Base-by-base conservation (phyloP, 2,113 vertebrate species). In the Narcine bancroftii region DNA sequence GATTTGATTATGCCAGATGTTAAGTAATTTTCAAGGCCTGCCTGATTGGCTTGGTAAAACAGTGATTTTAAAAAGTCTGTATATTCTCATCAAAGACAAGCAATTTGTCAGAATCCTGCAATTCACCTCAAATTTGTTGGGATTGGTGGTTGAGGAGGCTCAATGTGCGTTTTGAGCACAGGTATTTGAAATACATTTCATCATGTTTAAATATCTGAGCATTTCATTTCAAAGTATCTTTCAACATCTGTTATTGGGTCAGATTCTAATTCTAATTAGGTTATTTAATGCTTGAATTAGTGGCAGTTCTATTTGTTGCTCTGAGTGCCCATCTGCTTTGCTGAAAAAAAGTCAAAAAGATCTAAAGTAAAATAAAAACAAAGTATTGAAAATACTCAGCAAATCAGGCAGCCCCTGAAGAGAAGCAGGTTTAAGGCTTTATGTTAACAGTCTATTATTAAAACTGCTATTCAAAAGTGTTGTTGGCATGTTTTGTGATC, bases 1-100 rank as follows among this genome's bases (percentile, higher is more conserved):
- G 36, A 69, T 66, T 91, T 91, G 65, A 69, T 91, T 91, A 24
- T 91, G 11, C 89, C 89, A 91, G 89, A 69, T 91, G 89, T 66
- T 69, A 91, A 69, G 89, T 69, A 26, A 91, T 91, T 91, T 45
- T 45, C 65, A 69, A 4, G 24, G 65, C 24, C 9, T 17, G 39
- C 39, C 65, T 69, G 65, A 71, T 91, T 91, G 65, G 42, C 17
- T 65, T 91, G 89, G 36, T 66, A 24, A 60, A 85, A 60, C 65
- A 69, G 65, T 19, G 63, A 66, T 66, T 69, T 89, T 47, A 91
- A 91, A 91, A 91, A 69, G 36, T 91, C 89, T 69, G 63, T 39
- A 71, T 29, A n/a, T 71, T 33, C 89, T 69, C 65, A 47, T 91
- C 39, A 71, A 69, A 91, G 47, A 19, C 56, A 66, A 36, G 63